Base-by-base conservation (phyloP, 2,888 invertebrate species). In the Glaucopsyche alexis region DNA sequence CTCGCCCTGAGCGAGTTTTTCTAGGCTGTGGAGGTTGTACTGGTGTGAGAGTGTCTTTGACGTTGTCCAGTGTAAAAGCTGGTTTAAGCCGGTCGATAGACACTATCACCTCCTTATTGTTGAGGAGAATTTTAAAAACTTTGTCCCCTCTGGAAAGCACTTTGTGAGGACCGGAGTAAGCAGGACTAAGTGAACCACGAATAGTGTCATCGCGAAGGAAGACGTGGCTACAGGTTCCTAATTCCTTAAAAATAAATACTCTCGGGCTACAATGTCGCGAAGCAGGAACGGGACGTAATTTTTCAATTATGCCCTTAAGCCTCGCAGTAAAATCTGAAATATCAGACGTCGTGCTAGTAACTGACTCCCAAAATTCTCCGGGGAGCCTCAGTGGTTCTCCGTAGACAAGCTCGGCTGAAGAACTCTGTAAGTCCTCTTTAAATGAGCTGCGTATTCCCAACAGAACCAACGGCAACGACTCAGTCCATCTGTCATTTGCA, bases 41-140 rank as follows among this genome's bases (percentile, higher is more conserved):
- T 5, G 69, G 16, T 14, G 45, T 47, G 16, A n/a, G 19, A 16
- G 69, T n/a, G 13, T 49, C 47, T 19, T 14, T 49, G 14, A 70
- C 73, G 55, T 55, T 38, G 47, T 47, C 47, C 50, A 77, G 55
- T 74, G 75, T 49, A 29, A 72, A 78, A 5, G 79, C 80, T 7
- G 80, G 79, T 55, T 80, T 80, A 2, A 80, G 16, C 0, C 79
- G 71, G 71, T 81, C 78, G 11, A 80, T 75, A 0, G 76, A 72
- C 2, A 79, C 77, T 4, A 67, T 74, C 0, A 75, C 73, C 0
- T 52, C 66, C 72, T 75, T 69, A 11, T 76, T 71, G n/a, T 72
- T 74, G 38, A 78, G 8, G 38, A 65, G 11, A 40, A 50, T 50
- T 50, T 50, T 50, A n/a, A n/a, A 50, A n/a, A 50, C 50, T 50